Percentiles rank a stretch among this genome's conserved stretches.
Conservation (phyloP, 2,888 invertebrate species). For the Caenorhabditis doughertyi region DNA sequence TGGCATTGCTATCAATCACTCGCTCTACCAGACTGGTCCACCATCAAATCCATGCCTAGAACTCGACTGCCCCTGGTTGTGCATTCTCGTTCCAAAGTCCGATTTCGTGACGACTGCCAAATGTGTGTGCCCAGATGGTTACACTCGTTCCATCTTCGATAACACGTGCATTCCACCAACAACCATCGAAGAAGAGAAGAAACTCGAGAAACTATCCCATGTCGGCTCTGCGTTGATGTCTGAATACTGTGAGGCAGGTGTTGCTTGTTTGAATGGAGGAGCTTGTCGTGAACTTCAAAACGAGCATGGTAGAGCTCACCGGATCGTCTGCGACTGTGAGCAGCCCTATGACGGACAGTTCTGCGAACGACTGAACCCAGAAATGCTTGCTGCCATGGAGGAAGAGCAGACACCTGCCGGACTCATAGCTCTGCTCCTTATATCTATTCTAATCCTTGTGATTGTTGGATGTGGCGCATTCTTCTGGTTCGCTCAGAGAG, state of each 20-base stretch:
- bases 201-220: conserved; percentile 36
- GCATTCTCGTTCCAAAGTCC: conserved; percentile 34
- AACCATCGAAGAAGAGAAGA: conserved; percentile 32
- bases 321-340: conserved; percentile 55
- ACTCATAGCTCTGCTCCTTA: conserved; percentile 36
- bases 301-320: conserved; percentile 53
- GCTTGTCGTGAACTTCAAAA: conserved; percentile 50
- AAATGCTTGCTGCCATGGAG: conserved; percentile 44
- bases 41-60: conserved; percentile 59
- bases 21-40: conserved; percentile 63
- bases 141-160: conserved; percentile 45
- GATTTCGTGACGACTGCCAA: conserved; percentile 42
- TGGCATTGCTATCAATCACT: conserved; percentile 73
- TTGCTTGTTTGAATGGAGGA: conserved; percentile 63
- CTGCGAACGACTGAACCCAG: conserved; percentile 59
- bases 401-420: conserved; percentile 10
- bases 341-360: conserved; percentile 54
- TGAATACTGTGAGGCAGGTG: conserved; percentile 58
- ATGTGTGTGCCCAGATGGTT: conserved; percentile 68
- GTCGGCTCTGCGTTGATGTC: conserved; percentile 58
- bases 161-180: conserved; percentile 51
- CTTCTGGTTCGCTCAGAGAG: conserved; percentile 47
- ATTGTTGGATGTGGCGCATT: conserved; percentile 30
- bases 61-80: conserved; percentile 67
- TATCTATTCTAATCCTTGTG: conserved; percentile 37